Conservation (phyloP, 2,888 invertebrate species). For the Eledone cirrhosa region DNA sequence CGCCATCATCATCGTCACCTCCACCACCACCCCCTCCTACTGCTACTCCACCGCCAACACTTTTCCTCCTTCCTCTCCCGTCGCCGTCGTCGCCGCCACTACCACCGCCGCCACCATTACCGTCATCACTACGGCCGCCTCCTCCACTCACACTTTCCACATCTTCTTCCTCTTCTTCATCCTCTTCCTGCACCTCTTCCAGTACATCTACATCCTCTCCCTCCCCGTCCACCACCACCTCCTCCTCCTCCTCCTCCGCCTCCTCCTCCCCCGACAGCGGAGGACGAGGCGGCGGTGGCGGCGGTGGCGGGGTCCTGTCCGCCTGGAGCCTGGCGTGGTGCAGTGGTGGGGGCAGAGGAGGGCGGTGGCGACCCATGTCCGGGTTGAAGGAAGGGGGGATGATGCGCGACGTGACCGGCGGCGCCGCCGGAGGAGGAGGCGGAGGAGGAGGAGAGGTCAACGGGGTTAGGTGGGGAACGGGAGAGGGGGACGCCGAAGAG, state of each 20-base stretch:
- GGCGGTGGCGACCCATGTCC: not conserved
- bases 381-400: too few relatives aligned
- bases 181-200: constrained; percentile 42
- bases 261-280: constrained; percentile 17
- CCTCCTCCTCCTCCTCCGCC: constrained; percentile 28
- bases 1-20: too few relatives aligned
- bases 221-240: constrained; percentile 3
- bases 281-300: constrained; percentile 26
- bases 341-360: not conserved
- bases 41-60: constrained; percentile 34
- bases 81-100: constrained; percentile 41
- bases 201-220: constrained; percentile 37
- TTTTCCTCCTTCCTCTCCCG: constrained; percentile 30
- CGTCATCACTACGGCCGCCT: constrained; percentile 37
- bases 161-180: constrained; percentile 35
- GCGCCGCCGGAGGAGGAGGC: not conserved
- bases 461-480: not conserved
- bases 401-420: too few relatives aligned
- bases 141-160: constrained; percentile 26
- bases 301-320: constrained; percentile 18
- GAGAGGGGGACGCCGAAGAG: not conserved
- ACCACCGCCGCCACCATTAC: constrained; percentile 37
- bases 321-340: constrained; percentile 28
- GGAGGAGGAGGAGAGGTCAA: not conserved
- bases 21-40: not conserved